Conservation (phyloP, 2,888 invertebrate species). For the Baronia brevicornis region DNA sequence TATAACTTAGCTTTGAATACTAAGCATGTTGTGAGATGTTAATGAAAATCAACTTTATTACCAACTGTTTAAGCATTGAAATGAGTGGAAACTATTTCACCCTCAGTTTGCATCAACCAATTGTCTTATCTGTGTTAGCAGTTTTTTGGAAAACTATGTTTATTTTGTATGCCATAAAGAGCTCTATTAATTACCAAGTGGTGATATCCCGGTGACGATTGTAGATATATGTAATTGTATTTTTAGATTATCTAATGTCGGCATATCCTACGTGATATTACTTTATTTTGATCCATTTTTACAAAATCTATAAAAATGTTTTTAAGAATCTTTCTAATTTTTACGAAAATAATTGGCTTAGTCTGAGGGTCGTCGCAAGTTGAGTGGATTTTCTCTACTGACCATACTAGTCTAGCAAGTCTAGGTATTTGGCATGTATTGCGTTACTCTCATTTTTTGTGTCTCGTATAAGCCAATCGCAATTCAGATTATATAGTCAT, state of each 20-base stretch:
- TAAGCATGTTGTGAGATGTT: not conserved
- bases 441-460: too few species aligned
- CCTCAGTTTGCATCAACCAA: conserved; percentile 14
- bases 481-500: too few species aligned
- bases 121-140: conserved; percentile 20
- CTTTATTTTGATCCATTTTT: conserved; percentile 26
- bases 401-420: too few species aligned
- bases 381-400: too few species aligned
- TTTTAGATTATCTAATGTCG: conserved; percentile 41
- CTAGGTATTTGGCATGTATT: too few species aligned
- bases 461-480: too few species aligned
- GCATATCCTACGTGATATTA: conserved; percentile 45
- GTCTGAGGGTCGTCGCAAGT: too few species aligned
- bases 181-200: conserved; percentile 21
- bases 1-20: conserved; percentile 4
- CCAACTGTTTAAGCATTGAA: conserved; percentile 27
- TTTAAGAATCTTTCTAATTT: too few species aligned
- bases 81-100: conserved; percentile 31
- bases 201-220: too few species aligned
- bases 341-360: too few species aligned
- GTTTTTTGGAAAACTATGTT: conserved; percentile 25
- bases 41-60: conserved; percentile 37
- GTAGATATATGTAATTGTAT: too few species aligned
- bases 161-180: conserved; percentile 21
- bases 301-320: too few species aligned